phyloP scores from a whole-genome alignment of 2,888 invertebrate genomes.

The Hypolimnas misippus region DNA sequence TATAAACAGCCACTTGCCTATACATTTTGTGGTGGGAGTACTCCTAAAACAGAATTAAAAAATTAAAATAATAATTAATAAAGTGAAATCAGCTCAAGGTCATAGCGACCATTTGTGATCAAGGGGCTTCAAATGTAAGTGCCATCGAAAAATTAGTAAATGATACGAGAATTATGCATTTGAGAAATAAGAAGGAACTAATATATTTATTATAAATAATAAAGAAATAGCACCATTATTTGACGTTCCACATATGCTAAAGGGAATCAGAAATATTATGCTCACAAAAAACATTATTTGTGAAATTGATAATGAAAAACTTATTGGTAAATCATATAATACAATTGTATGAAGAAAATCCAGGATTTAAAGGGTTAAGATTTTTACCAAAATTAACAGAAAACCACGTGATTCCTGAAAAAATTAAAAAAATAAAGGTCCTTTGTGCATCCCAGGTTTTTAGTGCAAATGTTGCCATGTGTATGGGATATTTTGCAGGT shows the following conservation, averaged over 20 bases:
- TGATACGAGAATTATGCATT: slow-evolving; percentile 1
- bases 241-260: not conserved
- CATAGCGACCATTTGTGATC: not conserved
- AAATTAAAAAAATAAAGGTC: not conserved
- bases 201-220: slow-evolving; percentile 1
- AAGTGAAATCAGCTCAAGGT: not conserved
- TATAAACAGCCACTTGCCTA: no score
- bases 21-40: no score
- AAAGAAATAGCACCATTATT: not conserved
- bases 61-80: no score
- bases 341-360: no score
- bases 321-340: not conserved
- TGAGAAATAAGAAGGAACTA: not conserved
- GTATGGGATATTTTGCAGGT: not conserved
- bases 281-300: not conserved
- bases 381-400: no score
- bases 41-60: no score
- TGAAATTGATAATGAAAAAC: not conserved
- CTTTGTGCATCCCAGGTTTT: not conserved
- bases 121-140: not conserved
- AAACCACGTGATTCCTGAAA: not conserved
- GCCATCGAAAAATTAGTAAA: not conserved
- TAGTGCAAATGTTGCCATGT: slow-evolving; percentile 1
- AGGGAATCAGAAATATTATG: not conserved
- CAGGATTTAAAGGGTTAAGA: no score